Conservation (phyloP, 2,113 vertebrate species). For the Grantiella picta region DNA sequence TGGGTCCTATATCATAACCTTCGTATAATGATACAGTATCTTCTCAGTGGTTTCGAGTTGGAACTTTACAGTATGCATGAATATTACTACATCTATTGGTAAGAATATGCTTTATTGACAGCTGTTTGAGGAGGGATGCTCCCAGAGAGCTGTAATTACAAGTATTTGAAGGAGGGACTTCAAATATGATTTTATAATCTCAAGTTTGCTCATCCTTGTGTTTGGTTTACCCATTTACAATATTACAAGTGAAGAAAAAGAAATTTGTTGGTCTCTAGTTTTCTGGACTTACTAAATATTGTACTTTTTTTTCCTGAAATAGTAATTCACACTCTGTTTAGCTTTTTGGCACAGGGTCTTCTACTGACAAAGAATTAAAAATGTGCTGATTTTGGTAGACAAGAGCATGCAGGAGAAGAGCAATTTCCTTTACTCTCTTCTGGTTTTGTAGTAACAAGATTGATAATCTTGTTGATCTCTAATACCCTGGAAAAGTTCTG, state of each 20-base stretch:
- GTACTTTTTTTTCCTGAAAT: not conserved
- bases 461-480: not conserved
- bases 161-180: not conserved
- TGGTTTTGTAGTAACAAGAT: not conserved
- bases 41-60: slow-evolving; percentile 96
- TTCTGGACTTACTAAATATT: not conserved
- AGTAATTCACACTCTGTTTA: not conserved
- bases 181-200: not conserved
- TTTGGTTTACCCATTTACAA: not conserved
- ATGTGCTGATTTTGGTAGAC: not conserved
- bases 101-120: slow-evolving; percentile 24
- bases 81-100: slow-evolving; percentile 99
- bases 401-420: not conserved
- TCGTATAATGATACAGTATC: slow-evolving; percentile 98
- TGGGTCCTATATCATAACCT: slow-evolving; percentile 99
- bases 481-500: not conserved
- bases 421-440: not conserved
- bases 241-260: not conserved
- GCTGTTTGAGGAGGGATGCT: not conserved
- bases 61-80: slow-evolving; percentile 99
- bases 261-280: not conserved
- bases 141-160: not conserved
- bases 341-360: not conserved
- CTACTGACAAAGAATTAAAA: not conserved
- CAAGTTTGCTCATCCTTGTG: not conserved